Evolutionary conservation across 2,113 vertebrate genomes (phyloP), one percentile per base, ranked within the genome.

Genomic region (Nanger granti): DNA sequence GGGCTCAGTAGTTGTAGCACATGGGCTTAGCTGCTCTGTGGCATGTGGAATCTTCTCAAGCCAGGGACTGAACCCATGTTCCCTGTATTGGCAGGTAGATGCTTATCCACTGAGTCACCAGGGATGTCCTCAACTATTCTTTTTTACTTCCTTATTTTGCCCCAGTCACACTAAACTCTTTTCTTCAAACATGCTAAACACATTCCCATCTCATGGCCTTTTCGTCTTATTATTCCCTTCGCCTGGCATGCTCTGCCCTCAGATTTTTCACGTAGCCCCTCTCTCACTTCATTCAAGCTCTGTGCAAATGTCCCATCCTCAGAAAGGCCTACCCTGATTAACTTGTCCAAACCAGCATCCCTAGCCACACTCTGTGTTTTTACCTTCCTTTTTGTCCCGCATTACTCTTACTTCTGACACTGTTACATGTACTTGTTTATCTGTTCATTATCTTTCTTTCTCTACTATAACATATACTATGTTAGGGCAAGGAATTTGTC

Each of bases 381-480:
- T 89, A 85, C 2, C 4, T 82, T 14, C 28, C 34, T 85, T 79
- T 85, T 47, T 59, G 86, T 87, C 59, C 37, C 60, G 83, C 14
- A n/a, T 87, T 95, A 87, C 22, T 97, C 6, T 90, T 90, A 95
- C 83, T 86, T 96, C 47, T 97, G 31, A 95, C 5, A 4, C 37
- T 84, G 4, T 69, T 91, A 24, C 54, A 60, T 86, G 28, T 87
- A 86, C 24, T 37, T 55, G 26, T 37, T 97, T 93, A 69, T n/a
- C 6, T 87, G 10, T 83, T 95, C 57, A 87, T 92, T 89, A 47
- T 89, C 41, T 86, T 89, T 90, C 26, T 80, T 93, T 52, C 22
- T 47, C 62, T 7, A 89, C 37, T 80, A 49, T 60, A 95, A 93
- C 5, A 55, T 47, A 92, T 90, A 15, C 14, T 89, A 34, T 62